Evolutionary conservation across 2,888 invertebrate genomes (phyloP), one percentile per base, ranked within the genome.

Genomic region (Caenorhabditis plicata): DNA sequence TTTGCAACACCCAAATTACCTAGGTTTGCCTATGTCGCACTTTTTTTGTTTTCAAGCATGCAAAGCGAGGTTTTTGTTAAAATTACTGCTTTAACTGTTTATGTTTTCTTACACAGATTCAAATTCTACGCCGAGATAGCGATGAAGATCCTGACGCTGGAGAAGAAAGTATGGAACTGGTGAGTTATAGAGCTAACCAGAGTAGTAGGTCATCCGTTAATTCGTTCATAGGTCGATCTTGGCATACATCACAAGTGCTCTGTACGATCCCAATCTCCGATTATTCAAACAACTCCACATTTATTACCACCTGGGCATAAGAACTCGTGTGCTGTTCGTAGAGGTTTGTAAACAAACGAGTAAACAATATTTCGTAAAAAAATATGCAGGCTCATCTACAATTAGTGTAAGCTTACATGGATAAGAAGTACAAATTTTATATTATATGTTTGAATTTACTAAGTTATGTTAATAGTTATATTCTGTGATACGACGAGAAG

Each of bases 111-210:
- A 33, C 45, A 35, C 57, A 68, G 68, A 68, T 65, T 26, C 56
- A 69, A 62, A 68, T 72, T 19, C 41, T 72, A 3, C 58, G 71
- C 22, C 57, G 68, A 15, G 71, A 72, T 32, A 63, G 63, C 22
- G 72, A 72, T 42, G 69, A 67, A 36, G 72, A 72, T 41, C 64
- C 66, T 3, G 68, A 72, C 46, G 62, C 58, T 5, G 68, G 64
- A 0, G 72, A 72, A 23, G 72, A 72, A 25, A 65, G 68, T 35
- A 62, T 72, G 58, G 72, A 72, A 58, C 26, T 72, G 68, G 72
- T 72, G 38, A 61, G 41, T 15, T 25, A n/a, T 1, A 20, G 9
- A 22, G 15, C 1, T 45, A 32, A 13, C 9, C 4, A n/a, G n/a
- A n/a, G n/a, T n/a, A n/a, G n/a, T n/a, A n/a, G n/a, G n/a, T n/a